These are phyloP conservation scores for Yponomeuta plumbellus DNA, from an alignment of 2,888 invertebrate species.

Conservation along the genomic window DNA sequence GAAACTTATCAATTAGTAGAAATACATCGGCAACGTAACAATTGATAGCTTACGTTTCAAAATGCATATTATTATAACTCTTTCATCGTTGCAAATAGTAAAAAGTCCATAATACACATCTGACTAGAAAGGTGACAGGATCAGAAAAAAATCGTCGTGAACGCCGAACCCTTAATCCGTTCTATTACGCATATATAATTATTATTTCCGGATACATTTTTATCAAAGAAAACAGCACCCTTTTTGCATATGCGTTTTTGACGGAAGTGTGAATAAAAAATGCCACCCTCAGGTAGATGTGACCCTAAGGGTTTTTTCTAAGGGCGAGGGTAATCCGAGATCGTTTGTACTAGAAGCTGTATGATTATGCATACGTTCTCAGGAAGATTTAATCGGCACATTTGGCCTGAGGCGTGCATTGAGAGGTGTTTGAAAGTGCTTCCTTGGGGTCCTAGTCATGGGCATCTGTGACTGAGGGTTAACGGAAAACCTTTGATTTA, in stretches of 20 bases:
- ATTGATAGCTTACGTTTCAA: conserved; percentile 46
- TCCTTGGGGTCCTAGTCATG: conserved; percentile 48
- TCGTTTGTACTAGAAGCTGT: conserved; percentile 50
- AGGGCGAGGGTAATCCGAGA: conserved; percentile 60
- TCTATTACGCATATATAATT: conserved; percentile 76
- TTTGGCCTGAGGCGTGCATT: conserved; percentile 55
- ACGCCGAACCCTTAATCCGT: conserved; percentile 65
- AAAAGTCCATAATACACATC: conserved; percentile 53
- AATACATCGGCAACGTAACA: conserved; percentile 35
- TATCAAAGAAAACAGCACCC: conserved; percentile 72
- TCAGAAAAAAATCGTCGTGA: conserved; percentile 59
- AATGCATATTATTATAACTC: conserved; percentile 62
- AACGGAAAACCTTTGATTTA: conserved; percentile 31
- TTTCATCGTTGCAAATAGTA: conserved; percentile 37
- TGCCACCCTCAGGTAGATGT: conserved; percentile 72
- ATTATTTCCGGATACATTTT: conserved; percentile 68
- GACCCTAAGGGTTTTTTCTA: conserved; percentile 56
- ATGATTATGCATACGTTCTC: conserved; percentile 72
- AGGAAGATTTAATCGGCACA: conserved; percentile 61
- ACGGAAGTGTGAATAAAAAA: conserved; percentile 75
- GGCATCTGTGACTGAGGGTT: conserved; percentile 41
- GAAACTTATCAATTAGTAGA: conserved; percentile 51
- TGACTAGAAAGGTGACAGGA: conserved; percentile 69
- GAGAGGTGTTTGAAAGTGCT: conserved; percentile 32
- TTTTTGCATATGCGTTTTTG: conserved; percentile 71